phyloP scores from a whole-genome alignment of 2,797 vertebrate species.

The Pseudotriccus pelzelni region DNA sequence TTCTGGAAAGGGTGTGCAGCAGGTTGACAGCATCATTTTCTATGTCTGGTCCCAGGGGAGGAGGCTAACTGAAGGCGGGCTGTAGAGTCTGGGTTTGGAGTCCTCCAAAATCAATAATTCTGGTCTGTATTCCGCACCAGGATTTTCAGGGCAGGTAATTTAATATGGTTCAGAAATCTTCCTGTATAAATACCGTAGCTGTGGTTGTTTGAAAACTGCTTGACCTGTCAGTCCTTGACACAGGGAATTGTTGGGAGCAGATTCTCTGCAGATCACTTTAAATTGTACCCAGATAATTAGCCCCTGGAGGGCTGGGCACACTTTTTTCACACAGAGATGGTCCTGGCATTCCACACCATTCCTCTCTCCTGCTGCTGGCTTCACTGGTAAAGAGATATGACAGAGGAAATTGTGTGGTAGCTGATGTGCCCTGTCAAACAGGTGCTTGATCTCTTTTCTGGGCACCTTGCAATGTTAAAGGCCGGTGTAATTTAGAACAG shows the following conservation, averaged over 20 bases:
- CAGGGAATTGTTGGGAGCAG: neutral
- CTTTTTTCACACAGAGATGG: neutral
- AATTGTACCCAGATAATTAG: neutral
- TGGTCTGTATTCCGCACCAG: conserved; percentile 1
- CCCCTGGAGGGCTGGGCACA: neutral
- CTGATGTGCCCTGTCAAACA: neutral
- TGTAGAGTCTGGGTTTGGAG: neutral
- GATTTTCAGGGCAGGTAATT: conserved; percentile 24
- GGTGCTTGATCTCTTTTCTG: conserved; percentile 11
- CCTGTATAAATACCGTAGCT: neutral
- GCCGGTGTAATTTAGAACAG: neutral
- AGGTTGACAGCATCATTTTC: conserved; percentile 27
- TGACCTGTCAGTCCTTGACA: neutral
- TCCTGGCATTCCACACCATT: neutral
- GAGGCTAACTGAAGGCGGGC: neutral
- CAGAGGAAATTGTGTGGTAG: neutral
- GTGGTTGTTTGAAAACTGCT: neutral
- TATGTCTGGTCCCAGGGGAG: neutral
- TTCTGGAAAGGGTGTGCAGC: neutral
- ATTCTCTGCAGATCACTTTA: neutral
- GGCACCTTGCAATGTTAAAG: neutral
- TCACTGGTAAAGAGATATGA: neutral
- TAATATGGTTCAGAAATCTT: conserved; percentile 27
- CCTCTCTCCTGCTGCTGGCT: neutral
- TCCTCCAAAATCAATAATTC: conserved; percentile 20